Base-by-base conservation (phyloP, 1,140 invertebrate species). In the Drosophila carrolli region DNA sequence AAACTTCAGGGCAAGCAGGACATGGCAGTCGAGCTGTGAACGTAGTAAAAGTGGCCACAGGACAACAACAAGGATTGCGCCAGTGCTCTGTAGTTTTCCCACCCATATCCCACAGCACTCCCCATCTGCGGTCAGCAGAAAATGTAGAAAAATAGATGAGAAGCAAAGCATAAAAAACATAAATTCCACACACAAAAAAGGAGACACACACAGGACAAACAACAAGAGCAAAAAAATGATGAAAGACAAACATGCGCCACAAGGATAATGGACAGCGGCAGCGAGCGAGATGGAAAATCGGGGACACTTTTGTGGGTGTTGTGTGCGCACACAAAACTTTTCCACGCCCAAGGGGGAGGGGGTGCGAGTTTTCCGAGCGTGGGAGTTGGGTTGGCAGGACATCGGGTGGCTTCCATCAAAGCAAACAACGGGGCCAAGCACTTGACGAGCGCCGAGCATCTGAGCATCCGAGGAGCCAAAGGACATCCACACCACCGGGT, bases 211-310 rank as follows among this genome's bases (percentile, higher is more conserved):
- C 40, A 47, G 51, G 50, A 46, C 68, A 65, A 56, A 73, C 65
- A 50, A 73, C 54, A 79, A 57, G 53, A 54, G 63, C 55, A 63
- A 73, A 67, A 59, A 77, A 80, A 91, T 89, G 89, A 91, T 89
- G 89, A 91, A 91, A 91, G 89, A 86, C 90, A 91, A 91, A 90
- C 89, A 91, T 89, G 90, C 84, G 84, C 81, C 89, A 83, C 78
- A 72, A 81, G 85, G 74, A 90, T 81, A 89, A 78, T 68, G 80
- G 77, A 73, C 85, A 89, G 48, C 65, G 35, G 41, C 29, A 14
- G 40, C 32, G 41, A 66, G 61, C 27, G 43, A 68, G 55, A 55
- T 23, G 57, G 63, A 59, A 19, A 38, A 19, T 53, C 38, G 37
- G 51, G 43, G 51, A 75, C 48, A 66, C 63, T 61, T 80, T 67